phyloP scores from a whole-genome alignment of 1,140 invertebrate species.

The Aricia agestis region DNA sequence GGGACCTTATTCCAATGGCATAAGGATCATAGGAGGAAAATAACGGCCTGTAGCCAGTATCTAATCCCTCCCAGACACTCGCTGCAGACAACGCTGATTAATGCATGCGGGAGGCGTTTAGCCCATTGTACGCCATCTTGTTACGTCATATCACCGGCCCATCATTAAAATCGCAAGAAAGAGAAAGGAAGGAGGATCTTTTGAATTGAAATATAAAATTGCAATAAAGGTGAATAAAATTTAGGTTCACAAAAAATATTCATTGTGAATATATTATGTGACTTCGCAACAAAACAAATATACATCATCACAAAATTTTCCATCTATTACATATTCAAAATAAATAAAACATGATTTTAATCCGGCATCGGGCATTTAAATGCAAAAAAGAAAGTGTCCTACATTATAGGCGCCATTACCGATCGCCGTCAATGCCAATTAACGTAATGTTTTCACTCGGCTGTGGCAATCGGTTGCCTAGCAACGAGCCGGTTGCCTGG shows the following conservation, averaged over 20 bases:
- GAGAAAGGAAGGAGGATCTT: background rate
- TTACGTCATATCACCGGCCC: background rate
- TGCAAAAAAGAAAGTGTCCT: slow-evolving; percentile 13
- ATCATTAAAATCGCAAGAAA: background rate
- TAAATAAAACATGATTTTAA: background rate
- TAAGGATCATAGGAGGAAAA: no score
- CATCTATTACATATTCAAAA: background rate
- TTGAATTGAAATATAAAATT: background rate
- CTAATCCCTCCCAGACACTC: slow-evolving; percentile 67
- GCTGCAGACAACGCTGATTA: slow-evolving; percentile 71
- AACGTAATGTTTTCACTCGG: slow-evolving; percentile 23
- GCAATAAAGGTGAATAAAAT: no score
- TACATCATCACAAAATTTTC: background rate
- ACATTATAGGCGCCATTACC: background rate
- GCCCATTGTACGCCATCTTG: slow-evolving; percentile 20
- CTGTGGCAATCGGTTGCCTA: background rate
- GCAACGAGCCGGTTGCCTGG: background rate
- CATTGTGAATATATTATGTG: no score
- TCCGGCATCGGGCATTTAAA: background rate
- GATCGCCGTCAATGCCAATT: slow-evolving; percentile 21
- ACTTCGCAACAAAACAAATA: no score
- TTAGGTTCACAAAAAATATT: no score
- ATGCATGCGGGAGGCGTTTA: slow-evolving; percentile 44
- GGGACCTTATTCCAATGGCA: no score
- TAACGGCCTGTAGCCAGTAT: slow-evolving; percentile 22